phyloP scores from a whole-genome alignment of 2,797 vertebrate species.

The Cryptoblepharus egeriae region DNA sequence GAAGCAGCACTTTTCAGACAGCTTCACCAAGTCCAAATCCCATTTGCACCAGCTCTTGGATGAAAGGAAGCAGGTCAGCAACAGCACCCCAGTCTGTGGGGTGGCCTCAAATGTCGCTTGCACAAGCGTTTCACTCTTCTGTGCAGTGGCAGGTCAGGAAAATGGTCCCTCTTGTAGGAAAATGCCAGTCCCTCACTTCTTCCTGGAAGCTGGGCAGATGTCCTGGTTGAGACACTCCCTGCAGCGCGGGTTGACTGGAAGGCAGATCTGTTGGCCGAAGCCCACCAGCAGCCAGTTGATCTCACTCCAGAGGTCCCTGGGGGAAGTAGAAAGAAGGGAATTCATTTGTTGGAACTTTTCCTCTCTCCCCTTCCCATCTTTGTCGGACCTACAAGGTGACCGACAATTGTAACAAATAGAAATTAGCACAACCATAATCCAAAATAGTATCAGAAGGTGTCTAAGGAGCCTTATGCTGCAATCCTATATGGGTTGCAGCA shows the following conservation, averaged over 20 bases:
- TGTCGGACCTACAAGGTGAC: neutral
- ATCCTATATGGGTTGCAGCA: too few relatives aligned
- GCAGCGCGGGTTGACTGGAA: constrained; percentile 88
- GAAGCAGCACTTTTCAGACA: neutral
- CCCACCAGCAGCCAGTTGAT: constrained; percentile 95
- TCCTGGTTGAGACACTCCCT: constrained; percentile 87
- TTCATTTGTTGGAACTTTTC: neutral
- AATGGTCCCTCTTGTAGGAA: too few relatives aligned
- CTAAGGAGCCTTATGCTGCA: too few relatives aligned
- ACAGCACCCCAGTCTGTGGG: neutral
- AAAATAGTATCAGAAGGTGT: too few relatives aligned
- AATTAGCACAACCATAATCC: too few relatives aligned
- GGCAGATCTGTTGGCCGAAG: constrained; percentile 95
- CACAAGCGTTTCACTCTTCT: neutral
- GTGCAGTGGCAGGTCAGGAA: neutral
- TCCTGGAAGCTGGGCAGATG: constrained; percentile 85
- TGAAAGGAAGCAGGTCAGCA: neutral
- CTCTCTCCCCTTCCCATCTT: neutral
- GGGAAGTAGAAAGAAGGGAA: neutral
- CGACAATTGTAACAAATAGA: neutral
- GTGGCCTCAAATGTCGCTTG: neutral
- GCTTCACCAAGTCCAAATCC: too few relatives aligned
- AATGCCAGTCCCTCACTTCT: constrained; percentile 25
- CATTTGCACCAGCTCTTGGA: neutral
- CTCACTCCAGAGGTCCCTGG: constrained; percentile 93